A percentile compares a stretch with the other conserved stretches of the same genome.
phyloP scores from a whole-genome alignment of 2,113 vertebrate genomes.

The Chrysemys picta region DNA sequence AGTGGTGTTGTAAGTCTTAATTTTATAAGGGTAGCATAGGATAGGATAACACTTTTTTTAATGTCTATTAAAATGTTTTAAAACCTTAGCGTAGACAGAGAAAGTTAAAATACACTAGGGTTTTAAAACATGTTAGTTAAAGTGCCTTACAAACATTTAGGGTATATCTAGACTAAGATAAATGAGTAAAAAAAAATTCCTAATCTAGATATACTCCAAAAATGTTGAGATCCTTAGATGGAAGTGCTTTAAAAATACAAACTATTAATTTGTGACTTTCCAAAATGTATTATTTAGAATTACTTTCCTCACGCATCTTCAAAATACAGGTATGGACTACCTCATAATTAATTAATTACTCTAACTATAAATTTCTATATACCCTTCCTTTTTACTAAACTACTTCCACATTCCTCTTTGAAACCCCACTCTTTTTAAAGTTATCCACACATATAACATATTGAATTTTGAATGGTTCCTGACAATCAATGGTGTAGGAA shows the following conservation, averaged over 20 bases:
- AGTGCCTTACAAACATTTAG: neutral
- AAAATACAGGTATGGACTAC: neutral
- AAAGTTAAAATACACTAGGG: neutral
- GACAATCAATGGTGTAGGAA: neutral
- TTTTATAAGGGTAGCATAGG: neutral
- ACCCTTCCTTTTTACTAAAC: neutral
- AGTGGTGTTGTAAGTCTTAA: neutral
- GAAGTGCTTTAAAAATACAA: neutral
- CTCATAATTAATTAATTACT: neutral
- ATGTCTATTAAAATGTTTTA: neutral
- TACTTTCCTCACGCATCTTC: neutral
- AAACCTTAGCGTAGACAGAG: neutral
- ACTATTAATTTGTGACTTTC: neutral
- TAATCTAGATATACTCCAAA: neutral
- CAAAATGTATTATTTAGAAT: neutral
- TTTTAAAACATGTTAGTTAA: rapidly evolving
- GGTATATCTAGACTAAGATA: neutral
- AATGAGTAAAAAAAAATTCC: neutral
- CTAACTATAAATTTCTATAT: neutral
- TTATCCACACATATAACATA: neutral
- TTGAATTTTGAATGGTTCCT: neutral
- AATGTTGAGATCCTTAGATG: neutral
- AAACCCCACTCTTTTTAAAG: neutral
- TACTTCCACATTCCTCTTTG: neutral
- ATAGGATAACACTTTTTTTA: neutral